Percentiles rank a stretch among this genome's conserved stretches.
phyloP scores from a whole-genome alignment of 2,113 vertebrate genomes.

The Festucalex cinctus region DNA sequence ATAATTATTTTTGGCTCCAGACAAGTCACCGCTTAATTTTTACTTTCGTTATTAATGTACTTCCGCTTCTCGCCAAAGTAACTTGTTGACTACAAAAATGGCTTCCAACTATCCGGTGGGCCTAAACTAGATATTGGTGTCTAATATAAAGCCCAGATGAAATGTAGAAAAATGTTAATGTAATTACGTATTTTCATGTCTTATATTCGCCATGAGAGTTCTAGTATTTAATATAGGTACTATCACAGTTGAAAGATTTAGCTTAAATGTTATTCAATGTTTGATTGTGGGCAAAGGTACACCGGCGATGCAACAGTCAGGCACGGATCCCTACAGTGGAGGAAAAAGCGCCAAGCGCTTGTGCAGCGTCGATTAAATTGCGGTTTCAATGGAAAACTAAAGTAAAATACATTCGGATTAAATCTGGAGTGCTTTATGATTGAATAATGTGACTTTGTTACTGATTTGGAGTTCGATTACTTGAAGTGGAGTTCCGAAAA shows the following conservation, averaged over 20 bases:
- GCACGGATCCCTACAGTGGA: constrained; percentile 39
- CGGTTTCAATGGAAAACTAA: constrained; percentile 1
- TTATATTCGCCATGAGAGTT: not conserved
- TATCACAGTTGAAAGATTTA: not conserved
- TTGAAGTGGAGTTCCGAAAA: constrained; percentile 6
- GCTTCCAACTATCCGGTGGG: not conserved
- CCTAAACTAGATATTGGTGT: constrained; percentile 22
- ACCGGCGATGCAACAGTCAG: constrained; percentile 26
- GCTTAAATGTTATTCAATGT: not conserved
- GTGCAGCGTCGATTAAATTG: constrained; percentile 16
- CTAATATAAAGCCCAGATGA: constrained; percentile 21
- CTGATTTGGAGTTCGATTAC: not conserved
- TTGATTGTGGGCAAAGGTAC: not conserved
- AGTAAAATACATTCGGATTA: not conserved
- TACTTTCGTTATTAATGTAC: not conserved
- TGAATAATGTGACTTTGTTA: not conserved
- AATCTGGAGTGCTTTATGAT: not conserved
- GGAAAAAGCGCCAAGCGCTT: constrained; percentile 79
- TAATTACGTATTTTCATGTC: not conserved
- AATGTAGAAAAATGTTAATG: not conserved
- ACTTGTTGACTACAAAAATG: constrained; percentile 52
- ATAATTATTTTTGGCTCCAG: not conserved
- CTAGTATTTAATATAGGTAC: accelerated
- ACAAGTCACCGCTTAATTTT: not conserved
- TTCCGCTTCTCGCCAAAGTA: not conserved